phyloP scores from a whole-genome alignment of 1,140 invertebrate genomes.

The Lepeophtheirus salmonis region DNA sequence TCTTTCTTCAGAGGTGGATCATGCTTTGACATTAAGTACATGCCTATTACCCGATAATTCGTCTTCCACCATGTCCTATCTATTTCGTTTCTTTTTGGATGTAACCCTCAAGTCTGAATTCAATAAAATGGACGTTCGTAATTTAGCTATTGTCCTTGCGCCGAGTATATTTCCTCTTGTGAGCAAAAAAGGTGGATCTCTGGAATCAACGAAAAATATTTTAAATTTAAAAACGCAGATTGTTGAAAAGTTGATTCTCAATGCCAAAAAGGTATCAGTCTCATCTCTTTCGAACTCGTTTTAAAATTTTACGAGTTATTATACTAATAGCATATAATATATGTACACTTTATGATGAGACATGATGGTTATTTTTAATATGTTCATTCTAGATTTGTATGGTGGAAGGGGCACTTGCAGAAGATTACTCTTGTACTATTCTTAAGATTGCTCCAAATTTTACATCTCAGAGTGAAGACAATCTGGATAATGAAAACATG shows the following conservation, averaged over 20 bases:
- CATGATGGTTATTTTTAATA: no score
- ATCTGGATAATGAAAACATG: not conserved
- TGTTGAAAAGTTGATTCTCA: not conserved
- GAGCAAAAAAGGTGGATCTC: not conserved
- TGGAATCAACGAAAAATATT: not conserved
- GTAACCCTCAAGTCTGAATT: not conserved
- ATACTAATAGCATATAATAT: no score
- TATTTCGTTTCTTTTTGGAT: not conserved
- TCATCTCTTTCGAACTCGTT: no score
- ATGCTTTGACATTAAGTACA: not conserved
- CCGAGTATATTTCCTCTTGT: conserved; percentile 12
- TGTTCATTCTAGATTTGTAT: no score
- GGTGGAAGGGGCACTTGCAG: not conserved
- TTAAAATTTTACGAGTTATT: no score
- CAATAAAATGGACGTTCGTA: conserved; percentile 15
- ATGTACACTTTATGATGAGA: no score
- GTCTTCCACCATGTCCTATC: conserved; percentile 6
- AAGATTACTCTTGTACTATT: not conserved
- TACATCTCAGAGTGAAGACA: not conserved
- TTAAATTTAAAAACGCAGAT: not conserved
- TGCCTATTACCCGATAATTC: not conserved
- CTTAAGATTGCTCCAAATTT: not conserved
- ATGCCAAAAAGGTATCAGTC: not conserved
- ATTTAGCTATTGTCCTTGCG: conserved; percentile 16
- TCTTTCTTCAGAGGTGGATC: not conserved